Conservation (phyloP, 2,113 vertebrate genomes). For the Laticauda colubrina region DNA sequence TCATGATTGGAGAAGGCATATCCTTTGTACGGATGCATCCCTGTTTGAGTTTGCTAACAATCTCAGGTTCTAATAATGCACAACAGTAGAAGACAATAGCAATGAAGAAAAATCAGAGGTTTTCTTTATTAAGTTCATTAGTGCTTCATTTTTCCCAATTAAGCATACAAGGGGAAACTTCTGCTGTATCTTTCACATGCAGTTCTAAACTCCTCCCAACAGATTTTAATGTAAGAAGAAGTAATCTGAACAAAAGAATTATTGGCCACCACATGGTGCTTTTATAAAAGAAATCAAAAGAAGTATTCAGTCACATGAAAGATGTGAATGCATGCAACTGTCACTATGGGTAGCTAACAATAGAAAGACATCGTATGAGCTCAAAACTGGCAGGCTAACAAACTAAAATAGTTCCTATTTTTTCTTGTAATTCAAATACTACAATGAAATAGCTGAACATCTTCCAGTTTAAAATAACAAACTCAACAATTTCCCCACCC, state of each 20-base stretch:
- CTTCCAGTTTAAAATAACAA: constrained; percentile 18
- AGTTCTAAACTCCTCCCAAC: neutral
- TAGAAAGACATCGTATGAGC: neutral
- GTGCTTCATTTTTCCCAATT: neutral
- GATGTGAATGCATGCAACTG: neutral
- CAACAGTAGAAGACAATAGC: neutral
- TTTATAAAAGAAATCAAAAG: constrained; percentile 17
- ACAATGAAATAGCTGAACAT: neutral
- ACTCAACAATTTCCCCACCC: neutral
- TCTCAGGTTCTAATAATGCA: neutral
- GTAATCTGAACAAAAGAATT: constrained; percentile 23
- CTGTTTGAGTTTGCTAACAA: neutral
- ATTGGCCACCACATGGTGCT: neutral
- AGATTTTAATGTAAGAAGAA: neutral
- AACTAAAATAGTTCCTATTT: neutral
- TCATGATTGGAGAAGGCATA: neutral
- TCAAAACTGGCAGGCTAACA: neutral
- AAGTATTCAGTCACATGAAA: neutral
- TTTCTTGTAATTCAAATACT: neutral
- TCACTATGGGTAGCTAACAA: neutral
- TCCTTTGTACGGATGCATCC: neutral
- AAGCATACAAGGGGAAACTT: constrained; percentile 3
- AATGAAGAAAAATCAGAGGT: neutral
- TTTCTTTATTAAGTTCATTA: neutral
- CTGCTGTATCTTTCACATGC: neutral